These are phyloP conservation scores for Ranitomeya imitator DNA, from an alignment of 2,113 vertebrate species.

Conservation along the genomic window DNA sequence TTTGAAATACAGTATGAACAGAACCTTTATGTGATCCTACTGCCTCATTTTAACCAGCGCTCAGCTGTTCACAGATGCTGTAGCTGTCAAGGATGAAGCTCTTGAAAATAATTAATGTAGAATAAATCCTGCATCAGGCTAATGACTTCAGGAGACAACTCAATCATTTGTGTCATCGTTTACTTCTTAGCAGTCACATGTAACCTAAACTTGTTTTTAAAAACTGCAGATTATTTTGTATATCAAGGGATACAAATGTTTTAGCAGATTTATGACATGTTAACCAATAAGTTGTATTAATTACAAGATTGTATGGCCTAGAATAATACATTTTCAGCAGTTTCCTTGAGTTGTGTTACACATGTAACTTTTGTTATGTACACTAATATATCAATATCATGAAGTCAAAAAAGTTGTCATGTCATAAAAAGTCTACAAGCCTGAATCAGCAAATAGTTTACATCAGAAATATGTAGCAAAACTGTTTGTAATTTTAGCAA, in stretches of 20 bases:
- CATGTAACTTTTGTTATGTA: too few species aligned
- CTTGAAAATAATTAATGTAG: constrained; percentile 15
- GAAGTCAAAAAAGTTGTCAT: too few species aligned
- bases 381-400: too few species aligned
- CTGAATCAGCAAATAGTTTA: too few species aligned
- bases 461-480: too few species aligned
- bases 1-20: background rate
- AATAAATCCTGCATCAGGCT: constrained; percentile 9
- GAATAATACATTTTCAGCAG: background rate
- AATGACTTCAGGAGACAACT: background rate
- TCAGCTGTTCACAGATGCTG: background rate
- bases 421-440: too few species aligned
- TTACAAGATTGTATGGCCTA: background rate
- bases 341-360: too few species aligned
- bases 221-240: background rate
- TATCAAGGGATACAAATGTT: background rate
- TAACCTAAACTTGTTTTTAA: background rate
- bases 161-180: background rate
- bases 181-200: background rate
- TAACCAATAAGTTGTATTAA: background rate
- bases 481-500: too few species aligned
- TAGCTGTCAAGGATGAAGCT: background rate
- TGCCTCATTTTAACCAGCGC: background rate
- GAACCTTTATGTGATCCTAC: background rate
- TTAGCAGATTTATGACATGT: background rate